Evolutionary conservation across 2,113 vertebrate genomes (phyloP), one percentile per base, ranked within the genome.

Genomic region (Rousettus leschenaultii): DNA sequence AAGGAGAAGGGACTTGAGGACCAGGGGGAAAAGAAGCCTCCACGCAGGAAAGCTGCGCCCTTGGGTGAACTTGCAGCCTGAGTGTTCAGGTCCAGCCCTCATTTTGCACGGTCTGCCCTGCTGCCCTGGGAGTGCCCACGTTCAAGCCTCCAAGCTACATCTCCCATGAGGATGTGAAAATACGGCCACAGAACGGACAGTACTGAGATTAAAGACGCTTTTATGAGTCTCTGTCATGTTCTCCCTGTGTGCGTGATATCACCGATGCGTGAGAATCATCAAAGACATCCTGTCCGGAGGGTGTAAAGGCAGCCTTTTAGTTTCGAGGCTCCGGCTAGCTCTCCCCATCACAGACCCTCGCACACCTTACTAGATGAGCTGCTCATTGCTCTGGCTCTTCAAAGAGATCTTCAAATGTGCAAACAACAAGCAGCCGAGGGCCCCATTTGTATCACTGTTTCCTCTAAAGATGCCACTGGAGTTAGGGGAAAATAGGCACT

Each of bases 381-480:
- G 4, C 26, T 51, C 63, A 8, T 65, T 16, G 15, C 57, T 53
- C 14, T 30, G 16, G 70, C 18, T 18, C 88, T 59, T 59, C 45
- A 12, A 16, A 77, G 51, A 43, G 38, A 61, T 43, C 73, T 73
- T 24, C 28, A 43, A 35, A 40, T 2, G n/a, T 6, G 0, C 80
- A 48, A 28, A 30, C 12, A 6, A 2, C 78, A 9, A 7, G 24
- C 40, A 9, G 48, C 86, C 0, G 1, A 38, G 74, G 0, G 26
- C 57, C 51, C 89, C 3, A 0, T 30, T 12, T 15, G 3, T 5
- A n/a, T 26, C 53, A 0, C 0, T 0, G 1, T 15, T 35, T 15
- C 16, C 3, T 26, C 70, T 18, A 5, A 19, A 71, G 57, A 70
- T 15, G 75, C 18, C 53, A 21, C 1, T 0, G 61, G 53, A 35